Evolutionary conservation across 2,113 vertebrate species (phyloP).

Genomic region (Pituophis catenifer): DNA sequence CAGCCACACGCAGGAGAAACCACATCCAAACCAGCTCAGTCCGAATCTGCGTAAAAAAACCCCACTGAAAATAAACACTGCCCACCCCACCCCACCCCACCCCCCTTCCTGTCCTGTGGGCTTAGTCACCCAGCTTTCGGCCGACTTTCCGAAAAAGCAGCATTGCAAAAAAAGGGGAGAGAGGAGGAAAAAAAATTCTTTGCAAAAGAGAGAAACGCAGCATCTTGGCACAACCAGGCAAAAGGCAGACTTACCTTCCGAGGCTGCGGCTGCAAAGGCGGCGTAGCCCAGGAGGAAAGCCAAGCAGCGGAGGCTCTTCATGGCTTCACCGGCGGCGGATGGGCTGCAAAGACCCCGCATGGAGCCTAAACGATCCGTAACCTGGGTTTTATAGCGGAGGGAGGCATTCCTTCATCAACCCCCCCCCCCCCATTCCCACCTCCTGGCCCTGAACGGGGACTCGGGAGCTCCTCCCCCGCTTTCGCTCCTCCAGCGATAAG

Average conservation of each 20-base stretch:
- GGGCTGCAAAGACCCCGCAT: constrained; percentile 45
- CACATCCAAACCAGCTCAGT: background rate
- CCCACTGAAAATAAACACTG: background rate
- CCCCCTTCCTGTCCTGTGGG: background rate
- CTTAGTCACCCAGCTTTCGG: background rate
- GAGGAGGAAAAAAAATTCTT: no score
- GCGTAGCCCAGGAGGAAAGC: constrained; percentile 3
- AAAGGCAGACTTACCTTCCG: constrained; percentile 52
- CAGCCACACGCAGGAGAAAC: background rate
- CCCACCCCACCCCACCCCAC: no score
- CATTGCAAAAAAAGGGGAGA: background rate
- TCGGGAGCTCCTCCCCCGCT: constrained; percentile 64
- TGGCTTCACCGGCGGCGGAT: constrained; percentile 43
- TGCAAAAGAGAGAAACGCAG: background rate
- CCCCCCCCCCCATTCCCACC: constrained; percentile 34
- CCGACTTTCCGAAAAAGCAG: background rate
- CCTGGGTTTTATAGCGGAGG: constrained; percentile 67
- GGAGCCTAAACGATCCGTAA: constrained; percentile 36
- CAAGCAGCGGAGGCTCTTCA: constrained; percentile 48
- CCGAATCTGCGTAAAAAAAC: background rate
- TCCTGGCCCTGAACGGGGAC: constrained; percentile 57
- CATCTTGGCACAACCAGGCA: constrained; percentile 26
- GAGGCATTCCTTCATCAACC: constrained; percentile 31
- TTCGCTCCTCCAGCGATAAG: constrained; percentile 49
- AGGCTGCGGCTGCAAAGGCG: constrained; percentile 34